Evolutionary conservation across 2,113 vertebrate genomes (phyloP).

Genomic region (Azemiops feae): DNA sequence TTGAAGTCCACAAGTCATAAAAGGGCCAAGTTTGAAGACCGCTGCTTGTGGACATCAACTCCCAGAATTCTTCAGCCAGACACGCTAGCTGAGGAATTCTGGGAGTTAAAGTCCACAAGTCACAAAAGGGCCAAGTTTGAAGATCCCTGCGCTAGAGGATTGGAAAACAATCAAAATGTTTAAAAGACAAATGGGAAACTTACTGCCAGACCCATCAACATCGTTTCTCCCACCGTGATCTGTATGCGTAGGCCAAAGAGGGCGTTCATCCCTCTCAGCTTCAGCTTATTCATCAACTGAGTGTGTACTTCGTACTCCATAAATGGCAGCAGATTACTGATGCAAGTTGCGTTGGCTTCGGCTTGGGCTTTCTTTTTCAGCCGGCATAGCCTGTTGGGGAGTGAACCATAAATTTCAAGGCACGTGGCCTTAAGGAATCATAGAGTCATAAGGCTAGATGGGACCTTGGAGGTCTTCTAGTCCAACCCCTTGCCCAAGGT

Average conservation of each 20-base stretch:
- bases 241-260: conserved; percentile 93
- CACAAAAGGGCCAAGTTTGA: too few species aligned
- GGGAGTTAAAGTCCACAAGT: too few species aligned
- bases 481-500: background rate
- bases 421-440: background rate
- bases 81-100: too few species aligned
- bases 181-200: conserved; percentile 54
- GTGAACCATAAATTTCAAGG: background rate
- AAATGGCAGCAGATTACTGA: conserved; percentile 95
- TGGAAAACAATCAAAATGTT: conserved; percentile 16
- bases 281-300: conserved; percentile 97
- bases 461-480: background rate
- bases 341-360: conserved; percentile 91
- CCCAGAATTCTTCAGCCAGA: too few species aligned
- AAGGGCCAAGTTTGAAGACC: too few species aligned
- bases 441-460: background rate
- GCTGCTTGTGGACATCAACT: too few species aligned
- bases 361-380: conserved; percentile 97
- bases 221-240: conserved; percentile 95
- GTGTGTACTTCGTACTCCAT: conserved; percentile 99
- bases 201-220: conserved; percentile 95
- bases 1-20: too few species aligned
- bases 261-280: conserved; percentile 94
- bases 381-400: conserved; percentile 82
- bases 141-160: background rate